phyloP scores from a whole-genome alignment of 2,888 invertebrate species.

The Junonia oenone region DNA sequence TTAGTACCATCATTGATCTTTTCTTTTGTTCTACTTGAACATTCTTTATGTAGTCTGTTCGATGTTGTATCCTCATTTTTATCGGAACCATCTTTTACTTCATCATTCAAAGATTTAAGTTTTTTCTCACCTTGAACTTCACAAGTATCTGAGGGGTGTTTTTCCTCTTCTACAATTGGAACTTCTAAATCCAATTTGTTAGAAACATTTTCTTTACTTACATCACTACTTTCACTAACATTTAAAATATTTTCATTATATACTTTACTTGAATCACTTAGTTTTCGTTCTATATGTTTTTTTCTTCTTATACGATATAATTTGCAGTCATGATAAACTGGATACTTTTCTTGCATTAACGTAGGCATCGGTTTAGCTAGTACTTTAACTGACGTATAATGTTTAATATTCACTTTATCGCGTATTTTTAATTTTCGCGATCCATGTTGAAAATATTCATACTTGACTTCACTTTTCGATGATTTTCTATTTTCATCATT shows the following conservation, averaged over 20 bases:
- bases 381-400: slow-evolving; percentile 60
- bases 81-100: neutral
- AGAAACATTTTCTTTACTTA: neutral
- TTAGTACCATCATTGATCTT: neutral
- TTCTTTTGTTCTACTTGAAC: neutral
- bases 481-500: slow-evolving; percentile 18
- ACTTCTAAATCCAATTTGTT: neutral
- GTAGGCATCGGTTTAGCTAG: slow-evolving; percentile 43
- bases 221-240: neutral
- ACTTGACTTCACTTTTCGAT: slow-evolving; percentile 17
- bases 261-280: neutral
- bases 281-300: slow-evolving; percentile 11
- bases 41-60: slow-evolving; percentile 1
- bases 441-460: slow-evolving; percentile 46
- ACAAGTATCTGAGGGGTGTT: neutral
- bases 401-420: slow-evolving; percentile 51
- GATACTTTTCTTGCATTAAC: slow-evolving; percentile 52
- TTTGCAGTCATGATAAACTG: slow-evolving; percentile 59
- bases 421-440: slow-evolving; percentile 51
- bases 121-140: neutral
- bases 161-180: slow-evolving; percentile 2
- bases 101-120: slow-evolving; percentile 3
- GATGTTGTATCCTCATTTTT: neutral
- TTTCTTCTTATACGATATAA: slow-evolving; percentile 45
- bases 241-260: neutral